Conservation (phyloP, 2,797 vertebrate genomes). For the Malurus splendens region DNA sequence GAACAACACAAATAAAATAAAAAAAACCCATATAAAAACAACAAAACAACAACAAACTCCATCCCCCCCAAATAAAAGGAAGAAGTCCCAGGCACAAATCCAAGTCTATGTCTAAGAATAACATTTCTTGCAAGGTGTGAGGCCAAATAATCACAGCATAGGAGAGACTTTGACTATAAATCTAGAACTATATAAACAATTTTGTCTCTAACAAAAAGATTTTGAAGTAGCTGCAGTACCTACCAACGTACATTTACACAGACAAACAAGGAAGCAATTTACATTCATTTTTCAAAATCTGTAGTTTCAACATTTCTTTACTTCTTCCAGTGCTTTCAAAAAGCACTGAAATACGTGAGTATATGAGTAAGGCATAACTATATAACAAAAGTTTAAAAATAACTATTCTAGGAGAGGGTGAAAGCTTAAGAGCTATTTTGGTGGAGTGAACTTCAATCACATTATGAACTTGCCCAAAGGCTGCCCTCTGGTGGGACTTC, state of each 20-base stretch:
- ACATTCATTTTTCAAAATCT: neutral
- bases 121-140: neutral
- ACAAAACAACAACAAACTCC: neutral
- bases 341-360: neutral
- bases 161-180: neutral
- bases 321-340: neutral
- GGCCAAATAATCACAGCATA: neutral
- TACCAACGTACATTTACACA: neutral
- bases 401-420: neutral
- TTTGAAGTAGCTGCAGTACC: neutral
- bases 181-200: neutral
- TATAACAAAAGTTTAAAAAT: neutral
- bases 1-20: neutral
- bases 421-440: neutral
- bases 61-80: rapidly evolving
- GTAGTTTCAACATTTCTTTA: neutral
- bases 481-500: slow-evolving; percentile 18
- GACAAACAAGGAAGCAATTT: neutral
- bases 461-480: neutral
- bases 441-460: rapidly evolving
- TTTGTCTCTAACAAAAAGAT: neutral
- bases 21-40: neutral
- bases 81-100: rapidly evolving
- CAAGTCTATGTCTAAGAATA: neutral
- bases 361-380: neutral